Base-by-base conservation (phyloP, 2,797 vertebrate species). In the Pelobates cultripes region DNA sequence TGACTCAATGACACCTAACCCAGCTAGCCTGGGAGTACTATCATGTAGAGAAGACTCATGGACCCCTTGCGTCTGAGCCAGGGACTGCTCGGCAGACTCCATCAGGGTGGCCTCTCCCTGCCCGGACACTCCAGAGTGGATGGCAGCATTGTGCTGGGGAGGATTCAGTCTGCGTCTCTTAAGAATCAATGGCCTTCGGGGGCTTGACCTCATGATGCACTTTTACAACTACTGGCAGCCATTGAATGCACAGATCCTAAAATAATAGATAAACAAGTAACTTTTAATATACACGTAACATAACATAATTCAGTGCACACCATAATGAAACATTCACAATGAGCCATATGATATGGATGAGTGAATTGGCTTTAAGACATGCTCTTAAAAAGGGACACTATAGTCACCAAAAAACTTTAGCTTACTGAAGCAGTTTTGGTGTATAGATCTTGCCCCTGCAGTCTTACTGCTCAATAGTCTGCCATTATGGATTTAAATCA, bases 171-270 rank as follows among this genome's bases (percentile, higher is more conserved):
- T 98, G 86, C 96, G 93, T 90, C 96, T 95, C 88, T 97, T 97
- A 72, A 99, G 96, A 93, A 99, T 99, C 85, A 99, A 87, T 81
- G 98, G 98, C 93, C 96, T 95, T 81, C 91, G 91, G 75, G 97
- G 96, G 91, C 97, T 99, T 81, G 93, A 93, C 93, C 92, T 97
- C 97, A 99, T 99, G 88, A 89, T 97, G 86, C 86, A 71, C 86
- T 78, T 77, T 66, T 73, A 87, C 86, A 90, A 69, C 90, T 28
- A 28, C 28, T 78, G 88, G 85, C 89, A 89, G 90, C 92, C 92
- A 94, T 94, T 82, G 90, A 92, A 86, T 82, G 51, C 63, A 61
- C 9, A 79, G 87, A 84, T 57, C 86, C 90, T 93, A 15, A 3
- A 57, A 44, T 3, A 74, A 28, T 28, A 28, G 2, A 28, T 2